A percentile compares a stretch with the other conserved stretches of the same genome.
These are phyloP conservation scores for Scleropages formosus DNA, from an alignment of 2,797 vertebrate genomes.

Conservation along the genomic window DNA sequence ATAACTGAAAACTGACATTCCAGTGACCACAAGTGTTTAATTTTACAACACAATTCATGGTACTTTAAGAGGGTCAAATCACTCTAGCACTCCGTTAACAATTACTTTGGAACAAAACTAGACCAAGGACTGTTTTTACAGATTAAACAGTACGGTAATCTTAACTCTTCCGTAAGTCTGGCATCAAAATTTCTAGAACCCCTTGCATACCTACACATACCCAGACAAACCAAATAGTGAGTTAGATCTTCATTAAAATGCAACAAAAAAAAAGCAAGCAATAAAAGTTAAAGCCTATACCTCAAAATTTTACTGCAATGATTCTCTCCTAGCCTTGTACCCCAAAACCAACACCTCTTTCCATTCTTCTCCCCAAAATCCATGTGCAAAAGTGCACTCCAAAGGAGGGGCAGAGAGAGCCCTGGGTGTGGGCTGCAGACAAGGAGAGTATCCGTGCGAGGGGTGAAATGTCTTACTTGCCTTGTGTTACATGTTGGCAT, in stretches of 20 bases:
- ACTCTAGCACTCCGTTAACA: not conserved
- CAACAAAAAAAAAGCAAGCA: slow-evolving; percentile 5
- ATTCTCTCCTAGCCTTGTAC: slow-evolving; percentile 10
- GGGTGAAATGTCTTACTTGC: slow-evolving; percentile 76
- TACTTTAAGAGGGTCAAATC: no score
- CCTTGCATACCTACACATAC: slow-evolving; percentile 11
- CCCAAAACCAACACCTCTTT: slow-evolving; percentile 1
- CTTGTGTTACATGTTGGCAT: slow-evolving; percentile 79
- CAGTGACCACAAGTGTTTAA: no score
- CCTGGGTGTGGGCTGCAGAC: slow-evolving; percentile 44
- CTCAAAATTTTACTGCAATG: not conserved
- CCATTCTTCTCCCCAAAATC: slow-evolving; percentile 15
- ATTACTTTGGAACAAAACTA: not conserved
- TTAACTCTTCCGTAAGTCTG: not conserved
- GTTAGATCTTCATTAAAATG: not conserved
- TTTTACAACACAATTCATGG: not conserved
- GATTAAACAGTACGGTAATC: not conserved
- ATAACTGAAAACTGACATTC: no score
- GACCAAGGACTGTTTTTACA: no score
- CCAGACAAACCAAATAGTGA: not conserved
- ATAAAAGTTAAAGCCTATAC: slow-evolving; percentile 9
- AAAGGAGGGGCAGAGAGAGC: slow-evolving; percentile 43
- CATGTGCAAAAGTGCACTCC: slow-evolving; percentile 54
- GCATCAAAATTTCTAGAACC: not conserved
- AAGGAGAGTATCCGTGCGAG: slow-evolving; percentile 66